A percentile compares a stretch with the other conserved stretches of the same genome.
phyloP scores from a whole-genome alignment of 2,888 invertebrate species.

The Thereva unica region DNA sequence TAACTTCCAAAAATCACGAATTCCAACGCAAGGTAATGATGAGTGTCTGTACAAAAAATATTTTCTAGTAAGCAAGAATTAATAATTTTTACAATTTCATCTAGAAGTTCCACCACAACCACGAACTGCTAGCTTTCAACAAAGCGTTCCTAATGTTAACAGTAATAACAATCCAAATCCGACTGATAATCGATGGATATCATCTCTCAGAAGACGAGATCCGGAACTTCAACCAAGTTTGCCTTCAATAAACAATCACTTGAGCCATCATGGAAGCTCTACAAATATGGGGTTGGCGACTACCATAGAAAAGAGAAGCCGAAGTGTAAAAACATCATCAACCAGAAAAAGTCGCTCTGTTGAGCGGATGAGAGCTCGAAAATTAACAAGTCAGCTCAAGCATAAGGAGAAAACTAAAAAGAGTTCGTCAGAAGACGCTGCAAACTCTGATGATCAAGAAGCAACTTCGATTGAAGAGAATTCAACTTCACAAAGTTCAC shows the following conservation, averaged over 20 bases:
- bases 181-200: constrained; percentile 70
- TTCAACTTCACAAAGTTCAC: constrained; percentile 53
- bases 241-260: constrained; percentile 63
- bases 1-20: constrained; percentile 49
- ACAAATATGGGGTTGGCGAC: constrained; percentile 55
- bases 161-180: constrained; percentile 49
- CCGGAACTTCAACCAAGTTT: constrained; percentile 68
- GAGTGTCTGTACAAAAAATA: constrained; percentile 8
- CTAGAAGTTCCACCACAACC: constrained; percentile 58
- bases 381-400: constrained; percentile 56
- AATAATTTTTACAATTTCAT: constrained; percentile 5
- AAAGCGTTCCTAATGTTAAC: constrained; percentile 38
- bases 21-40: constrained; percentile 56
- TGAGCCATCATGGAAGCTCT: constrained; percentile 51
- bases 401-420: constrained; percentile 55
- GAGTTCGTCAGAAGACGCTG: constrained; percentile 58
- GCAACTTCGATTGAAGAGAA: constrained; percentile 58
- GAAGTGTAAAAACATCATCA: constrained; percentile 46
- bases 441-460: constrained; percentile 59
- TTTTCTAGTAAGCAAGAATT: neutral
- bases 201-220: constrained; percentile 67
- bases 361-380: constrained; percentile 58
- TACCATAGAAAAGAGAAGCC: constrained; percentile 53
- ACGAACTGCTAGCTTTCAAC: constrained; percentile 46
- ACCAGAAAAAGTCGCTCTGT: constrained; percentile 57